Base-by-base conservation (phyloP, 2,113 vertebrate genomes). In the Podilymbus podiceps region DNA sequence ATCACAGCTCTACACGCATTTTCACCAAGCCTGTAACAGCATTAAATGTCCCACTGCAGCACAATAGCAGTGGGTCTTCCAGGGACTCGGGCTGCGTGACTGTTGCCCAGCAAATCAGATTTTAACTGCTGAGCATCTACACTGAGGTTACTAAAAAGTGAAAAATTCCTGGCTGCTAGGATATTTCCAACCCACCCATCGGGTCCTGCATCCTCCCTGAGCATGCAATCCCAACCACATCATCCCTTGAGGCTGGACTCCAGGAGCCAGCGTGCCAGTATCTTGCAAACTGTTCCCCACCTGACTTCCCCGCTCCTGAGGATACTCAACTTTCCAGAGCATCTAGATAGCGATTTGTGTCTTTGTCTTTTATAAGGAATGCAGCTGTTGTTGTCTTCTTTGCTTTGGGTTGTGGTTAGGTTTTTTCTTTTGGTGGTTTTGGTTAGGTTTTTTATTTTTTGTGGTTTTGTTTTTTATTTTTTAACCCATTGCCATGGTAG, bases 1-100 rank as follows among this genome's bases (percentile, higher is more conserved):
- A 5, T 33, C 44, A 22, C 44, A 85, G 64, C 73, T 47, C 15
- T n/a, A 8, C 33, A 31, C 1, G 11, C 0, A 0, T 47, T 74
- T 84, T 47, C 59, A 58, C 15, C 2, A 10, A 66, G 68, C 38
- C 71, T 56, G 3, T 52, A 31, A 18, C 30, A 83, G 33, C 31
- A 15, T 24, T n/a, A 10, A 40, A 25, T 0, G 1, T 56, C 78
- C 68, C 84, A 27, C 67, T 77, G 55, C 53, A 68, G 58, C 63
- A 47, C 9, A 53, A 44, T 38, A 84, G 64, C 1, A 0, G 35
- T 38, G n/a, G 42, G 11, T 50, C n/a, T 89, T 82, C n/a, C 44
- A 55, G 42, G 28, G 12, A 55, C 47, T 71, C 68, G 21, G 42
- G 16, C 19, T 19, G 56, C 52, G 44, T 20, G 47, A 40, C 42